Conservation (phyloP, 2,797 vertebrate species). For the Sebastes vulpes region DNA sequence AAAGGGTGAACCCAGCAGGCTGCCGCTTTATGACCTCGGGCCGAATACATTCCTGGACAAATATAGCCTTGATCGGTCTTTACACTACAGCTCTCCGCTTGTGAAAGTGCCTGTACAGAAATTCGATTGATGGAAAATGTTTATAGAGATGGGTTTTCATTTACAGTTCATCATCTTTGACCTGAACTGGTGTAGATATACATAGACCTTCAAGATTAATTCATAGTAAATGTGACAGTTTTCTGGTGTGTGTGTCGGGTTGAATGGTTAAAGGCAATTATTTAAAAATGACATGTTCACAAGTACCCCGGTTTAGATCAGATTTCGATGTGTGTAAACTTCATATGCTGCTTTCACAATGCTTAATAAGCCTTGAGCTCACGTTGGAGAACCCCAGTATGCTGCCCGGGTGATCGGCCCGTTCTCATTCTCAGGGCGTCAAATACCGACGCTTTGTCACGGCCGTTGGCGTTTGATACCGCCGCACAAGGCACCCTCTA, state of each 20-base stretch:
- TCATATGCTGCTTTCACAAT: neutral
- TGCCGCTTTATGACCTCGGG: constrained; percentile 38
- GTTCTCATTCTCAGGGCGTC: no score
- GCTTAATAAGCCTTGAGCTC: neutral
- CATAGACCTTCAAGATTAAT: neutral
- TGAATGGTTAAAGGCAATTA: neutral
- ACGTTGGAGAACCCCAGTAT: neutral
- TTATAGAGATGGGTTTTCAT: neutral
- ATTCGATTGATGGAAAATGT: neutral
- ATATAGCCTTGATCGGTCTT: constrained; percentile 61
- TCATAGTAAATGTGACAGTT: neutral
- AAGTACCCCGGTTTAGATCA: neutral
- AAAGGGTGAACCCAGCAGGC: constrained; percentile 65
- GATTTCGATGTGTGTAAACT: neutral
- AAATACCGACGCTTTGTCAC: no score
- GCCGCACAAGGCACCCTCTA: no score
- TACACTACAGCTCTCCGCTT: constrained; percentile 11
- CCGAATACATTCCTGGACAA: constrained; percentile 63
- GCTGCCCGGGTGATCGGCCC: neutral
- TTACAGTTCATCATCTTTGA: constrained; percentile 7
- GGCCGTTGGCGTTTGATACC: no score
- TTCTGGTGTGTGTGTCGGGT: neutral
- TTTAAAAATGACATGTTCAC: neutral
- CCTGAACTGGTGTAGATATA: neutral
- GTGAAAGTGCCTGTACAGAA: neutral